These are phyloP conservation scores for Leptodactylus fallax DNA, from an alignment of 2,797 vertebrate species.

Conservation along the genomic window DNA sequence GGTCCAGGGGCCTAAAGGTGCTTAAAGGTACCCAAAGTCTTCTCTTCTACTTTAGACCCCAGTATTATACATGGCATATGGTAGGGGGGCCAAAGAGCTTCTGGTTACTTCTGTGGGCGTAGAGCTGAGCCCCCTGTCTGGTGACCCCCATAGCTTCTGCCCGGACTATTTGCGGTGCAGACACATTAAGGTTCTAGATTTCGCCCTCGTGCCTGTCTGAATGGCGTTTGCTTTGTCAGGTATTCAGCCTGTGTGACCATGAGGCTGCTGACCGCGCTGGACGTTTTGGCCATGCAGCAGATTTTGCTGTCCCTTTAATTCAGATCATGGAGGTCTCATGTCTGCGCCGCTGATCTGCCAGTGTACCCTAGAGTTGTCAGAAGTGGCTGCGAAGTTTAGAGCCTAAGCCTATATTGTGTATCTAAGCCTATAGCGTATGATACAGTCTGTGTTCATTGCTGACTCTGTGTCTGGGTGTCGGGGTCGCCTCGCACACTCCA, in stretches of 20 bases:
- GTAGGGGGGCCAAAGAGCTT: no score
- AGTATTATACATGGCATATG: no score
- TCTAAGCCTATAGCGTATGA: not conserved
- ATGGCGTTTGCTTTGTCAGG: not conserved
- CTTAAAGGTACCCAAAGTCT: no score
- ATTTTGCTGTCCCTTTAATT: not conserved
- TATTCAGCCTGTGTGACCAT: not conserved
- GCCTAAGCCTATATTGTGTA: not conserved
- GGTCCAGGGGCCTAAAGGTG: no score
- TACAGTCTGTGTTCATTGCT: not conserved
- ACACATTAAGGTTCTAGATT: not conserved
- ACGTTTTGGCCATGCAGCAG: not conserved
- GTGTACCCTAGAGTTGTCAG: not conserved
- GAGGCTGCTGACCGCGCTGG: conserved; percentile 6
- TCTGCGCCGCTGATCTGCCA: not conserved
- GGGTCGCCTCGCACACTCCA: no score
- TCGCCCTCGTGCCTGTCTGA: not conserved
- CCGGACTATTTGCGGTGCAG: not conserved
- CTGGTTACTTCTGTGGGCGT: no score
- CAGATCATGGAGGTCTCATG: not conserved
- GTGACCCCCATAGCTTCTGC: not conserved
- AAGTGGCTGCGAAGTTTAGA: no score
- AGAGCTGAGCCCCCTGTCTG: no score
- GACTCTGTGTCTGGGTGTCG: not conserved
- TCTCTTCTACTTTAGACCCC: no score